A percentile compares a stretch with the other conserved stretches of the same genome.
Evolutionary conservation across 1,140 invertebrate species (phyloP).

Genomic region (Galleria mellonella): DNA sequence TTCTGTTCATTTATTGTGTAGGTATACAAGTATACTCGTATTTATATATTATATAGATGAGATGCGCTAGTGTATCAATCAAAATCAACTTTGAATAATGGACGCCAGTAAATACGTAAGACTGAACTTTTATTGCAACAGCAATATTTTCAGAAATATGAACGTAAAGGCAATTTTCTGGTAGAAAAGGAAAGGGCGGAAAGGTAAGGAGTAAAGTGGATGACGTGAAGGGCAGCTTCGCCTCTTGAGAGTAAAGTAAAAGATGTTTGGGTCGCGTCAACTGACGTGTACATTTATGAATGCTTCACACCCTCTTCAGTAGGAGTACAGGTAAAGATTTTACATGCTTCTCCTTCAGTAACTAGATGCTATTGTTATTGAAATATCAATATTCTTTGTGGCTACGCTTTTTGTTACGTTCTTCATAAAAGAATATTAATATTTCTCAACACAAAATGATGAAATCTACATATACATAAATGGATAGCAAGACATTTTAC

Average conservation of each 20-base stretch:
- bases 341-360: conserved; percentile 14
- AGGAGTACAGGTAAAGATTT: conserved; percentile 19
- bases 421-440: too few relatives aligned
- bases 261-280: conserved; percentile 49
- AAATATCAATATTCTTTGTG: conserved; percentile 7
- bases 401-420: too few relatives aligned
- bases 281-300: conserved; percentile 38
- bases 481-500: too few relatives aligned
- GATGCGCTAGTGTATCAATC: too few relatives aligned
- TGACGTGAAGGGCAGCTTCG: conserved; percentile 28
- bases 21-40: too few relatives aligned
- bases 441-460: too few relatives aligned
- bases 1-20: too few relatives aligned
- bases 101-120: too few relatives aligned
- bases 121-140: too few relatives aligned
- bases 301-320: conserved; percentile 37
- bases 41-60: too few relatives aligned
- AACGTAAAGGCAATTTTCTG: conserved; percentile 9
- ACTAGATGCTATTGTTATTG: conserved; percentile 17
- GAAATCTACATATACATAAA: too few relatives aligned
- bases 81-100: too few relatives aligned
- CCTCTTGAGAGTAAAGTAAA: conserved; percentile 44
- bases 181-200: conserved; percentile 20
- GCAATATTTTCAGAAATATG: neutral
- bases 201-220: conserved; percentile 34